Evolutionary conservation across 2,797 vertebrate genomes (phyloP).

Genomic region (Alosa sapidissima): DNA sequence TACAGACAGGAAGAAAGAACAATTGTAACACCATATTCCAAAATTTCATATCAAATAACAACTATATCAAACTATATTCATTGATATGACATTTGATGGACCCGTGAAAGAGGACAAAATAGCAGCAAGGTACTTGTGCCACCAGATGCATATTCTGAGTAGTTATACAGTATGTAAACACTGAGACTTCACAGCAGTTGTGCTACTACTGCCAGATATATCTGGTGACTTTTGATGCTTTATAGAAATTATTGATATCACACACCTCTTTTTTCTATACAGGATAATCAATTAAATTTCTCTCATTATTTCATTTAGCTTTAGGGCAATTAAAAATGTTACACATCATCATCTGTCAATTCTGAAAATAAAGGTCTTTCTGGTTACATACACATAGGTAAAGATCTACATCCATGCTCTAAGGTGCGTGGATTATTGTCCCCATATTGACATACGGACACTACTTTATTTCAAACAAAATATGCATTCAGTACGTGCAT

Average conservation of each 20-base stretch:
- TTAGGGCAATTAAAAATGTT: background rate
- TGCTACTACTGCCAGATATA: background rate
- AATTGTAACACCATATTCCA: background rate
- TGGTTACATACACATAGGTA: background rate
- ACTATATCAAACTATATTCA: background rate
- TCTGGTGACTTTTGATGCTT: background rate
- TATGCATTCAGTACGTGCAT: background rate
- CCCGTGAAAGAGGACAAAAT: background rate
- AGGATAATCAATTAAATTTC: background rate
- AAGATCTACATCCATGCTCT: background rate
- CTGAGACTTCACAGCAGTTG: background rate
- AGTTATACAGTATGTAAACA: background rate
- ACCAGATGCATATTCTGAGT: background rate
- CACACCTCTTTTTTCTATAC: background rate
- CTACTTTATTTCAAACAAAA: slow-evolving; percentile 59
- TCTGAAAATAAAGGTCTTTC: background rate
- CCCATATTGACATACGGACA: background rate
- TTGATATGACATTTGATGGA: background rate
- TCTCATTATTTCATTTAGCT: background rate
- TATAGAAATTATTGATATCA: background rate
- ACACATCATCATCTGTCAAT: background rate
- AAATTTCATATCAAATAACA: background rate
- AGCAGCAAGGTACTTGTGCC: background rate
- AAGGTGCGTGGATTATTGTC: background rate
- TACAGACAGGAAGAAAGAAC: background rate